phyloP scores from a whole-genome alignment of 2,797 vertebrate species.

The Syncerus caffer region DNA sequence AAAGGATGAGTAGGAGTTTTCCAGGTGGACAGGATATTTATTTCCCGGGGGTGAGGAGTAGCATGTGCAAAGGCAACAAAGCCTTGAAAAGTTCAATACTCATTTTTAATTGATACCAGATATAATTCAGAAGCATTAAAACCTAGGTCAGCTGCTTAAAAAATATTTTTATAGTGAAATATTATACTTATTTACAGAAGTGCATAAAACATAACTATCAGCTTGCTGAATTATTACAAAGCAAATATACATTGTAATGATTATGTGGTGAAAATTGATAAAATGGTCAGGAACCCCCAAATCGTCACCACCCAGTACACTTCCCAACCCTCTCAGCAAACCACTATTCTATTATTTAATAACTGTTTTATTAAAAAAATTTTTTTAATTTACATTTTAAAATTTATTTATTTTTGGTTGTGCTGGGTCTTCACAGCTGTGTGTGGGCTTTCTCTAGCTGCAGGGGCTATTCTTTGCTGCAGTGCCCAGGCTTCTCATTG shows the following conservation, averaged over 20 bases:
- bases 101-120: neutral
- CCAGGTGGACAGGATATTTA: neutral
- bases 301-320: neutral
- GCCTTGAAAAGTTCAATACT: neutral
- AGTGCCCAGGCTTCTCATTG: neutral
- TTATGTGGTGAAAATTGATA: neutral
- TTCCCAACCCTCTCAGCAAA: neutral
- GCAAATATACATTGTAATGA: neutral
- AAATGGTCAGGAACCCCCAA: neutral
- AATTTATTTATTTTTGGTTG: neutral
- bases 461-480: neutral
- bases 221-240: neutral
- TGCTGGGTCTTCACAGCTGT: neutral
- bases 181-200: neutral
- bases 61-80: neutral
- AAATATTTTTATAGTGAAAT: slow-evolving; percentile 31
- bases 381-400: neutral
- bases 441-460: neutral
- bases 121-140: slow-evolving; percentile 14
- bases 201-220: neutral
- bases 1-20: neutral
- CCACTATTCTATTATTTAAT: neutral
- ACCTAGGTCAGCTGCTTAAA: neutral
- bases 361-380: neutral
- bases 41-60: neutral